These are phyloP conservation scores for Raphicerus campestris DNA, from an alignment of 2,113 vertebrate species.

Conservation along the genomic window DNA sequence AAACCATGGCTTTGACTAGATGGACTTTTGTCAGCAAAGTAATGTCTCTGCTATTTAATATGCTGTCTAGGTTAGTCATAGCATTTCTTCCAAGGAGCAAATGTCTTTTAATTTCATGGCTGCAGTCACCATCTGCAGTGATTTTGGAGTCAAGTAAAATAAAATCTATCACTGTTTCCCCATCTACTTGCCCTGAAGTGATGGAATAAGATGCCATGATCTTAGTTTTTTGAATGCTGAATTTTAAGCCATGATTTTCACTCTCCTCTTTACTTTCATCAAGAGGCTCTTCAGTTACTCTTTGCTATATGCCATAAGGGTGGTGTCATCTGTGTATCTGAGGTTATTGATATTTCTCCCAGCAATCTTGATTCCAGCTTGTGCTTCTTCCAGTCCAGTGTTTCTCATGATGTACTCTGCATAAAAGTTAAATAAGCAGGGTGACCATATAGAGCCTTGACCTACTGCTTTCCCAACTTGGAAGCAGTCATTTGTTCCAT, in stretches of 20 bases:
- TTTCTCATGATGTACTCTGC: background rate
- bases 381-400: background rate
- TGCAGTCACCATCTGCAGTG: background rate
- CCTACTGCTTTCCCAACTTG: background rate
- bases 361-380: background rate
- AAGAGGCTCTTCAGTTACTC: background rate
- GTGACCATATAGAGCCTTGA: background rate
- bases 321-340: background rate
- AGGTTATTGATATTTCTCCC: background rate
- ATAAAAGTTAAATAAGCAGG: background rate
- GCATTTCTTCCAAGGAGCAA: background rate
- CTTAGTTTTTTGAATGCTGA: background rate
- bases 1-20: background rate
- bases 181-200: background rate
- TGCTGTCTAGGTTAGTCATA: background rate
- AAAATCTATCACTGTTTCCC: background rate
- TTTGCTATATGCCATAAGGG: background rate
- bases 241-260: background rate
- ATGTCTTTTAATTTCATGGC: background rate
- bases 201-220: background rate
- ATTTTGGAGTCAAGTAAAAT: background rate
- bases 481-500: background rate
- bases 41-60: background rate
- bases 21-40: background rate
- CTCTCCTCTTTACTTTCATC: background rate